Evolutionary conservation across 2,888 invertebrate species (phyloP).

Genomic region (Achlya flavicornis): DNA sequence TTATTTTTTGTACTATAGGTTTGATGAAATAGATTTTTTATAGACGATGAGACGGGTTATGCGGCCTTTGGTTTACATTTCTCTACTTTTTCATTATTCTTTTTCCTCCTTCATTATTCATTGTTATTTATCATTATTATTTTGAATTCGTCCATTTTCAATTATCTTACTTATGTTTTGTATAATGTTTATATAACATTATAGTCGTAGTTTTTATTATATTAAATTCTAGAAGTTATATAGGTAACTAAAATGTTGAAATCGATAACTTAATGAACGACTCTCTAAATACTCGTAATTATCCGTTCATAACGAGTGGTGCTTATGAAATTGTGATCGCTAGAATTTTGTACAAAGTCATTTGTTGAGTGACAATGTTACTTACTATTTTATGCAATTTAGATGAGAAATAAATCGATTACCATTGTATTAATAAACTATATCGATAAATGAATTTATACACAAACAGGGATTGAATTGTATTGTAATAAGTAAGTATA

Average conservation of each 20-base stretch:
- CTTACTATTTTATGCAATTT: conserved; percentile 14
- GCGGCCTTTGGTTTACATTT: too few species aligned
- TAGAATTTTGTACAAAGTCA: conserved; percentile 25
- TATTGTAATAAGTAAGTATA: conserved; percentile 46
- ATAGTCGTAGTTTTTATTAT: neutral
- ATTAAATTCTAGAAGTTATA: neutral
- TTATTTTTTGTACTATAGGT: too few species aligned
- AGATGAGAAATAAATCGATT: conserved; percentile 34
- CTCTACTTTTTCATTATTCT: too few species aligned
- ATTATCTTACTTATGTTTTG: too few species aligned
- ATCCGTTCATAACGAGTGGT: conserved; percentile 32
- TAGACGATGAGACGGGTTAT: too few species aligned
- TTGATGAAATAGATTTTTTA: too few species aligned
- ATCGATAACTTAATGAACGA: conserved; percentile 10
- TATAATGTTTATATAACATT: neutral
- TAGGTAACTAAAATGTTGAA: neutral
- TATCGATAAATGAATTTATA: conserved; percentile 50
- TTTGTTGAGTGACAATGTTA: neutral
- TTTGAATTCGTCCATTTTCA: neutral
- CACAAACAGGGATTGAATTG: conserved; percentile 71
- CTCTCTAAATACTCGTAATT: conserved; percentile 17
- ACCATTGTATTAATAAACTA: conserved; percentile 34
- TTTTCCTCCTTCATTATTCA: too few species aligned
- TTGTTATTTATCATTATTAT: too few species aligned
- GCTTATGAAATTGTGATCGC: conserved; percentile 43